Evolutionary conservation across 2,797 vertebrate genomes (phyloP).

Genomic region (Triplophysa yarkandensis): DNA sequence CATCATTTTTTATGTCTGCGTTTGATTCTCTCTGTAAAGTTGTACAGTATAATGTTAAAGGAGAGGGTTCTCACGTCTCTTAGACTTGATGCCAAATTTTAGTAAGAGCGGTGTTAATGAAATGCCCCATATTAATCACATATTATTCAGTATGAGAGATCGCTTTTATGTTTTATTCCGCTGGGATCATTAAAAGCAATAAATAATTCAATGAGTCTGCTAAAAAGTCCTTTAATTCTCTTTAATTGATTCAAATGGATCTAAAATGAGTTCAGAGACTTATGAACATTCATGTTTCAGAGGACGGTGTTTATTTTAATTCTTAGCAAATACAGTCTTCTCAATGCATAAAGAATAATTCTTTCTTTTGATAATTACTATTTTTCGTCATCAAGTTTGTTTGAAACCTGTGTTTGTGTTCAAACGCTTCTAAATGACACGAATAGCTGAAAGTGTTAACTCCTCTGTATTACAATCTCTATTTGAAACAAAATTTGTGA

Average conservation of each 20-base stretch:
- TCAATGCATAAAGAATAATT: conserved; percentile 10
- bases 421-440: too few species aligned
- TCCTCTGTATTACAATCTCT: too few species aligned
- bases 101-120: conserved; percentile 42
- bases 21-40: conserved; percentile 21
- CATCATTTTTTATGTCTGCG: neutral
- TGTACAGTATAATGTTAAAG: conserved; percentile 1
- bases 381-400: too few species aligned
- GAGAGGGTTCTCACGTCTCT: conserved; percentile 20
- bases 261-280: conserved; percentile 52
- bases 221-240: conserved; percentile 61
- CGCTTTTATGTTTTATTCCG: conserved; percentile 67
- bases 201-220: conserved; percentile 67
- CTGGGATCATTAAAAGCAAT: conserved; percentile 65
- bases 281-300: conserved; percentile 39
- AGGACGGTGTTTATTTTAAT: conserved; percentile 33
- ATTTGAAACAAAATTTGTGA: too few species aligned
- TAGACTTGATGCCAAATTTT: conserved; percentile 13
- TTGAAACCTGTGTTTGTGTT: too few species aligned
- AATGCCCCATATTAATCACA: conserved; percentile 51
- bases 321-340: conserved; percentile 5
- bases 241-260: conserved; percentile 64
- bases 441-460: too few species aligned
- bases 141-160: conserved; percentile 68
- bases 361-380: conserved; percentile 17